Percentiles rank a stretch among this genome's conserved stretches.
These are phyloP conservation scores for Drosophila nasuta DNA, from an alignment of 1,140 invertebrate species.

Conservation along the genomic window DNA sequence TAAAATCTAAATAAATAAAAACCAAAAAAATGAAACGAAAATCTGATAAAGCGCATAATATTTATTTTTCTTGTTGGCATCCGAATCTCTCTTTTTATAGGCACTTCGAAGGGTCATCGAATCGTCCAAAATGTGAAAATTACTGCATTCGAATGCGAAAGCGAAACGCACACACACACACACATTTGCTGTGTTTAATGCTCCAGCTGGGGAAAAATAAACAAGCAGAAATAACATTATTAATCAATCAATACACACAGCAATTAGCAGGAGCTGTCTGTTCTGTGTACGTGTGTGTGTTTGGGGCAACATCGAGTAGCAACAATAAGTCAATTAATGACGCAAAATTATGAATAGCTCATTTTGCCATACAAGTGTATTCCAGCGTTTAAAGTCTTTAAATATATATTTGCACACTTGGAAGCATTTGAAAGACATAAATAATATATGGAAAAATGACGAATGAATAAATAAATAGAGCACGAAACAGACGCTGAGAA, in stretches of 20 bases:
- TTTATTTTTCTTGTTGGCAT: constrained; percentile 17
- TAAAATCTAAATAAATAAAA: constrained; percentile 53
- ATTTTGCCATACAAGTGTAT: not conserved
- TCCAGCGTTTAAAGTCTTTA: not conserved
- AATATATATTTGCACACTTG: no score
- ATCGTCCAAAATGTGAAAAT: constrained; percentile 27
- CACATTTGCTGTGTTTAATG: constrained; percentile 2
- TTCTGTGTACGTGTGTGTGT: constrained; percentile 1
- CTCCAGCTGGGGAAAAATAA: constrained; percentile 15
- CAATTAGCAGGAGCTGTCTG: constrained; percentile 36
- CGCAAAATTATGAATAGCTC: constrained; percentile 11
- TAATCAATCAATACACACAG: constrained; percentile 41
- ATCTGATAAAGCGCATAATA: constrained; percentile 32
- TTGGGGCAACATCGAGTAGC: not conserved
- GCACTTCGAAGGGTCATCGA: constrained; percentile 26
- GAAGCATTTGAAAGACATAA: no score
- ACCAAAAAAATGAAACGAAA: not conserved
- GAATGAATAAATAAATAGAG: no score
- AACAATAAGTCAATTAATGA: constrained; percentile 19
- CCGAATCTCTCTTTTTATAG: constrained; percentile 23
- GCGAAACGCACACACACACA: no score
- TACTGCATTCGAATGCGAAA: not conserved
- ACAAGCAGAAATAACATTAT: constrained; percentile 35
- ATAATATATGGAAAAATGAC: no score
- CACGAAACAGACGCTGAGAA: no score